Evolutionary conservation across 2,113 vertebrate genomes (phyloP), one percentile per base, ranked within the genome.

Genomic region (Gnathonemus longibarbis): DNA sequence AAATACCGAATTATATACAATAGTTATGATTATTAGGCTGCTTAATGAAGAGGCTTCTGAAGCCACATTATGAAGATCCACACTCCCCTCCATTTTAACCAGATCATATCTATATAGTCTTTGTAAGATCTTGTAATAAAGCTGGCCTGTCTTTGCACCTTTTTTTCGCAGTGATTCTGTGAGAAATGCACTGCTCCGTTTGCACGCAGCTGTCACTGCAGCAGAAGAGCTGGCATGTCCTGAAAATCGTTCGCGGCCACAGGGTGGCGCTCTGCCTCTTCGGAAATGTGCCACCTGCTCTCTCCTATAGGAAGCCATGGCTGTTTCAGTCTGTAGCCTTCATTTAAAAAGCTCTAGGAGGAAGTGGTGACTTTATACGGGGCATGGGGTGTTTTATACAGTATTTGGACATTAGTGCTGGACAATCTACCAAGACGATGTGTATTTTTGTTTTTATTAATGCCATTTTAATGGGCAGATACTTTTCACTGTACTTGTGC

Each of bases 211-310:
- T n/a, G 9, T 15, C 56, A 88, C 53, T 48, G 24, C 58, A 46
- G 24, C 88, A 48, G 53, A 48, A 62, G 42, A 49, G 42, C n/a
- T 53, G 6, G 2, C 35, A 3, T 53, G 8, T 27, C n/a, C 48
- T 45, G 89, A 89, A 3, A 39, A 15, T 13, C 77, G n/a, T 58
- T 31, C 3, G 13, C 4, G 17, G 70, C 77, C 89, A 89, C 89
- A 89, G 89, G 56, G 89, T 84, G 89, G 89, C 56, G 77, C 89
- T 89, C 89, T 89, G 49, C 13, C 70, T 84, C 89, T 89, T 89
- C 74, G 3, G 5, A 45, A 84, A 74, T 52, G 48, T 50, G 35
- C 89, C 19, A 45, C 49, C 85, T 11, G 49, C 49, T 19, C 27
- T 52, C 27, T 52, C 27, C n/a, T 17, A n/a, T 31, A 5, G n/a